A percentile compares a stretch with the other conserved stretches of the same genome.
These are phyloP conservation scores for Lasioglossum vierecki DNA, from an alignment of 2,888 invertebrate species.

Conservation along the genomic window DNA sequence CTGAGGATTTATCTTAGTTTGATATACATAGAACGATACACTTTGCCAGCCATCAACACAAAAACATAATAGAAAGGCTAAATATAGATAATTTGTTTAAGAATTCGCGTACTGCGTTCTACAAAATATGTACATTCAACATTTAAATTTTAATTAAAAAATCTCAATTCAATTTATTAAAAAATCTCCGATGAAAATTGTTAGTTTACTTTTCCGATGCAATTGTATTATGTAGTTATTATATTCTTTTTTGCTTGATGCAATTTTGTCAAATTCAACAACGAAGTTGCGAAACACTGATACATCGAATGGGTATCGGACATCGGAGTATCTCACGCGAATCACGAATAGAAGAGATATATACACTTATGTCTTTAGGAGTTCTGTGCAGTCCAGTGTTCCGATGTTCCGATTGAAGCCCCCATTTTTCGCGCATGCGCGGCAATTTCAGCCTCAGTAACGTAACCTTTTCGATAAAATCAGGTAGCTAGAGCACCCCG, in stretches of 20 bases:
- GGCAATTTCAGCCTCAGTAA: no score
- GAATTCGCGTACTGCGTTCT: neutral
- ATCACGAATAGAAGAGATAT: neutral
- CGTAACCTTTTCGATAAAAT: no score
- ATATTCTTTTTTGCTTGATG: neutral
- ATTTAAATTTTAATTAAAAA: neutral
- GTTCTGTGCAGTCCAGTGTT: neutral
- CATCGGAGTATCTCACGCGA: slow-evolving; percentile 9
- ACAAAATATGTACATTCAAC: neutral
- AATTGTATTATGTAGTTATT: neutral
- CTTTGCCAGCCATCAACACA: neutral
- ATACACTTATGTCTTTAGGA: no score
- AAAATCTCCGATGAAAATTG: neutral
- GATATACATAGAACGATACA: neutral
- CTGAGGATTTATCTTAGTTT: neutral
- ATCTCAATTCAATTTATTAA: no score
- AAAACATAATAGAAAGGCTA: neutral
- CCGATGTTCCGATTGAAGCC: no score
- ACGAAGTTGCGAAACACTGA: slow-evolving; percentile 40
- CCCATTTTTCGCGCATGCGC: no score
- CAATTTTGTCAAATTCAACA: no score
- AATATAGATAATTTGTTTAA: neutral
- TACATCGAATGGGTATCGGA: slow-evolving; percentile 36
- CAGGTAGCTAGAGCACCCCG: no score
- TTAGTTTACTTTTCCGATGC: neutral